Evolutionary conservation across 2,113 vertebrate genomes (phyloP), one percentile per base, ranked within the genome.

Genomic region (Cephalopterus ornatus): DNA sequence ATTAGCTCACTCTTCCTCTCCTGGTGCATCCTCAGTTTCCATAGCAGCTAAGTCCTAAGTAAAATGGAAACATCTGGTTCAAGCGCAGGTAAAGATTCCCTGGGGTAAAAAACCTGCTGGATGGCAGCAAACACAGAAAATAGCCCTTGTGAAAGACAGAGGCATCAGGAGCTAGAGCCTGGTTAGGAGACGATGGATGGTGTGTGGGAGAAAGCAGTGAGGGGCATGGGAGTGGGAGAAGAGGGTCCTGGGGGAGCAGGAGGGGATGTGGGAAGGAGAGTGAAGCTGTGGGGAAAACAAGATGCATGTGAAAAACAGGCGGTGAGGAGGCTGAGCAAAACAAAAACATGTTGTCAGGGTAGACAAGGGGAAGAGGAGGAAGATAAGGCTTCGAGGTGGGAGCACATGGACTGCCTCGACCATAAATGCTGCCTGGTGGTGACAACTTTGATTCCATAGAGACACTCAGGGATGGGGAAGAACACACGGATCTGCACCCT

Each of bases 21-120:
- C 95, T 95, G 94, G 94, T 97, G 97, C 93, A 95, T 97, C 95
- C 94, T 97, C 97, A 98, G 98, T 98, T 98, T 98, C 98, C 98
- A 98, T 98, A 98, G 98, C 97, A 98, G 98, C 97, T 98, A 97
- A 98, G 95, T 94, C 97, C 97, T 89, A 95, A 86, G 92, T 94
- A 97, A 97, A 98, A 98, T 95, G 96, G 97, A 97, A 96, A 97
- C 97, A 96, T 97, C 97, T 97, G 98, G 97, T 93, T 94, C 77
- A 71, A 94, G 82, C 86, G 63, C 95, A 97, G 96, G 97, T 95
- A 95, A 97, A 97, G 94, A 93, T 95, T 85, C 94, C 94, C 93
- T 28, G 82, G 92, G 97, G 91, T 74, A 95, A 79, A 35, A 82
- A 97, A 94, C 55, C 88, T 83, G 93, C 84, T 92, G 73, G 77